These are phyloP conservation scores for Caloenas nicobarica DNA, from an alignment of 2,113 vertebrate genomes.

Conservation along the genomic window DNA sequence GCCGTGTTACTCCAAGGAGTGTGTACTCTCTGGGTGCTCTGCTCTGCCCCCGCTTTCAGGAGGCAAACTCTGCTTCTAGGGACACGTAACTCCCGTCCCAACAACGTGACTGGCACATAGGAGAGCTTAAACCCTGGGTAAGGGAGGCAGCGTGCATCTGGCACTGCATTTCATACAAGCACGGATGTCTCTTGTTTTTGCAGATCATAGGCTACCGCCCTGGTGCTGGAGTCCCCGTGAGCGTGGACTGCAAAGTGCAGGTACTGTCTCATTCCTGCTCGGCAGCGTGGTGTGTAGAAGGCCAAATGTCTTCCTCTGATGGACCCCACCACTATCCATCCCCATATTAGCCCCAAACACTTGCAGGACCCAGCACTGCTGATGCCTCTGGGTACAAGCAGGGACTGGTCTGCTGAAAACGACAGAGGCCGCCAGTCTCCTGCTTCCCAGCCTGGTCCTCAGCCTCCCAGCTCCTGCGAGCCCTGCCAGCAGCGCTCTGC, in stretches of 20 bases:
- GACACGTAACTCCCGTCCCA: background rate
- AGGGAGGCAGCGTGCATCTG: accelerated
- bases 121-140: background rate
- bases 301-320: background rate
- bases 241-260: constrained; percentile 88
- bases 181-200: background rate
- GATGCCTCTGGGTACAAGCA: accelerated
- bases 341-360: background rate
- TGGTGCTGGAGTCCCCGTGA: constrained; percentile 86
- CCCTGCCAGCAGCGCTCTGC: accelerated
- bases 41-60: background rate
- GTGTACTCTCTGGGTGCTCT: background rate
- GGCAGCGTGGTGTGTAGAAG: accelerated
- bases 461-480: background rate
- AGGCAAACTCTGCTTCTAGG: background rate
- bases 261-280: constrained; percentile 61
- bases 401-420: background rate
- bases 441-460: background rate
- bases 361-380: background rate
- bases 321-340: background rate
- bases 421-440: background rate
- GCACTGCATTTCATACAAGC: background rate
- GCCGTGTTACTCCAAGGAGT: background rate
- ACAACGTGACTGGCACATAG: accelerated
- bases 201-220: constrained; percentile 94